Base-by-base conservation (phyloP, 1,140 invertebrate genomes). In the Antheraea mylitta region DNA sequence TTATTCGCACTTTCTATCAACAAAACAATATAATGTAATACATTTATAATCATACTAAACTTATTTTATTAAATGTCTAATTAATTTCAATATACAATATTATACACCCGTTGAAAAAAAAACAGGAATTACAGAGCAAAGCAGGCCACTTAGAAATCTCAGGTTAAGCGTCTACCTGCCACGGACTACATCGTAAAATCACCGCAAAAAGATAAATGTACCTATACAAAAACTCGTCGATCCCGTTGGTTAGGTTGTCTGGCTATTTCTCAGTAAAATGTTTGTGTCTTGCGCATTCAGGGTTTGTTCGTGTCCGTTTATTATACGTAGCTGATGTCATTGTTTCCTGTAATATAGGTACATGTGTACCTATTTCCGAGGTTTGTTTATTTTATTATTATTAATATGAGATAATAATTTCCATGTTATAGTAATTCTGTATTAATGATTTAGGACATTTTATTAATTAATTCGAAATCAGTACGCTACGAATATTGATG, bases 231-330 rank as follows among this genome's bases (percentile, higher is more conserved):
- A 66, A 66, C 65, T 59, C 18, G 65, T 59, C 53, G 30, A 66
- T 66, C 65, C 65, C 65, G 65, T 59, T 66, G 22, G 22, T 58
- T 59, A 16, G 19, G 65, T 66, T 58, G 13, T 11, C 45, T 19
- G 64, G 18, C n/a, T 65, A 6, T 48, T 65, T 65, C 64, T 65
- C 37, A 53, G 64, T 65, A 65, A 48, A 64, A 22, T 65, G 38
- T 53, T 65, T 38, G 45, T 48, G 38, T 45, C 18, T 65, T 53
- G 45, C 61, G 61, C 36, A 36, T 63, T 63, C 61, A 63, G 64
- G 45, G 19, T 65, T 65, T 22, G 37, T 48, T 45, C 53, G 64
- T 45, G 19, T 36, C 19, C 64, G 38, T 22, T 48, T 45, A 18
- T 38, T 48, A 65, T 18, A 48, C 45, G 45, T 16, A 53, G 45